A percentile compares a stretch with the other conserved stretches of the same genome.
These are phyloP conservation scores for Orestias chungarensis DNA, from an alignment of 2,797 vertebrate genomes.

Conservation along the genomic window DNA sequence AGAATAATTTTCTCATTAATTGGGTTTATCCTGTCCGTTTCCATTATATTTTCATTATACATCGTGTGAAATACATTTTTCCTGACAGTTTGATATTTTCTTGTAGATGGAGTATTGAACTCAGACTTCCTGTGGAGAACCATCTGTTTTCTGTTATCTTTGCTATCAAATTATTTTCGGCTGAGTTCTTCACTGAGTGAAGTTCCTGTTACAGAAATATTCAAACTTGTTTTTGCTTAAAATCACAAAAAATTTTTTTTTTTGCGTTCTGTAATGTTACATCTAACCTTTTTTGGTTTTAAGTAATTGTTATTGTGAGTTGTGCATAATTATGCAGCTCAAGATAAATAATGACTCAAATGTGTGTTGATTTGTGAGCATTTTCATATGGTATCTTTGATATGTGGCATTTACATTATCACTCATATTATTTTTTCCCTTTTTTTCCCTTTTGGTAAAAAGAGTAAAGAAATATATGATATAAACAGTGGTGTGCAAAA, in stretches of 20 bases:
- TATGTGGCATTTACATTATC: too few species aligned
- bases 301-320: background rate
- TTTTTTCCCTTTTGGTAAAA: too few species aligned
- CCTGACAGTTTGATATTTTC: constrained; percentile 57
- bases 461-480: too few species aligned
- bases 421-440: too few species aligned
- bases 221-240: constrained; percentile 48
- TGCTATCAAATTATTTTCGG: constrained; percentile 55
- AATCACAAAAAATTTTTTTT: too few species aligned
- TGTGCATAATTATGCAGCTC: background rate
- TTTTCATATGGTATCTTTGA: too few species aligned
- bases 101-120: constrained; percentile 34
- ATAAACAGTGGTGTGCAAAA: too few species aligned
- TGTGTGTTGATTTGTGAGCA: too few species aligned
- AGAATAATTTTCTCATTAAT: constrained; percentile 59
- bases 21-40: constrained; percentile 43
- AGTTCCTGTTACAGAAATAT: constrained; percentile 33
- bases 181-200: constrained; percentile 54
- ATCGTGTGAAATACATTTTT: constrained; percentile 47
- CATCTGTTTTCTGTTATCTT: constrained; percentile 61
- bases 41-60: constrained; percentile 52
- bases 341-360: too few species aligned
- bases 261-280: background rate
- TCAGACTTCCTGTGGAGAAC: constrained; percentile 34
- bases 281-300: background rate